These are phyloP conservation scores for Apostichopus leukothele DNA, from an alignment of 53 echinoderm and acorn worm species.

Conservation along the genomic window DNA sequence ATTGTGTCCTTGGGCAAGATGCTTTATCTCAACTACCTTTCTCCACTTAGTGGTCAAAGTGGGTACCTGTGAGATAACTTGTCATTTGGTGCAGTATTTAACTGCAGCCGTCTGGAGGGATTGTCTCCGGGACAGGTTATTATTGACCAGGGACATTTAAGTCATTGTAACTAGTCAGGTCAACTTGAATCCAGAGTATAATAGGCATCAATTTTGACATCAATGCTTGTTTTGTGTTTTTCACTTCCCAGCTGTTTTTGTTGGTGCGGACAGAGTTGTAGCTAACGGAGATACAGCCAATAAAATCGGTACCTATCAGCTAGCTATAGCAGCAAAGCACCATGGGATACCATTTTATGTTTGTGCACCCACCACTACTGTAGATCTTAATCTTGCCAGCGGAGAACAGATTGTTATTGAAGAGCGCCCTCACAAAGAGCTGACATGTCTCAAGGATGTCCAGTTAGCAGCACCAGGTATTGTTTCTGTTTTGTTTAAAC, in stretches of 20 bases:
- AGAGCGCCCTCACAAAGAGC: slow-evolving; percentile 74
- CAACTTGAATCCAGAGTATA: no score
- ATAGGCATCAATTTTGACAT: no score
- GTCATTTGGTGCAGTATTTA: no score
- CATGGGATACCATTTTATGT: slow-evolving; percentile 93
- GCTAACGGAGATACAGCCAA: slow-evolving; percentile 99
- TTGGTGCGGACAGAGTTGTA: slow-evolving; percentile 93
- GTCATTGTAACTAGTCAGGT: no score
- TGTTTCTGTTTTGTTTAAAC: no score
- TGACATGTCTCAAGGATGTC: slow-evolving; percentile 65
- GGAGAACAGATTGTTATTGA: slow-evolving; percentile 88
- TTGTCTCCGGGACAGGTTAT: no score
- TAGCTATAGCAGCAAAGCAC: slow-evolving; percentile 81
- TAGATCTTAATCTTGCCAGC: slow-evolving; percentile 56
- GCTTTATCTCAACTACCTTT: no score
- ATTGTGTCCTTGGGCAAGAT: no score
- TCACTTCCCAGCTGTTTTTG: slow-evolving; percentile 71
- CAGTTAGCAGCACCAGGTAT: slow-evolving; percentile 85
- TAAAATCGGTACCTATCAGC: slow-evolving; percentile 96
- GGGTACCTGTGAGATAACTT: no score
- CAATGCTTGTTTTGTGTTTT: neutral
- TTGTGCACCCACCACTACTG: slow-evolving; percentile 73
- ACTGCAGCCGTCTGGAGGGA: no score
- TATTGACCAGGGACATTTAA: no score
- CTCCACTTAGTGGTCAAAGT: no score